phyloP scores from a whole-genome alignment of 2,888 invertebrate species.

The Julus scandinavius region DNA sequence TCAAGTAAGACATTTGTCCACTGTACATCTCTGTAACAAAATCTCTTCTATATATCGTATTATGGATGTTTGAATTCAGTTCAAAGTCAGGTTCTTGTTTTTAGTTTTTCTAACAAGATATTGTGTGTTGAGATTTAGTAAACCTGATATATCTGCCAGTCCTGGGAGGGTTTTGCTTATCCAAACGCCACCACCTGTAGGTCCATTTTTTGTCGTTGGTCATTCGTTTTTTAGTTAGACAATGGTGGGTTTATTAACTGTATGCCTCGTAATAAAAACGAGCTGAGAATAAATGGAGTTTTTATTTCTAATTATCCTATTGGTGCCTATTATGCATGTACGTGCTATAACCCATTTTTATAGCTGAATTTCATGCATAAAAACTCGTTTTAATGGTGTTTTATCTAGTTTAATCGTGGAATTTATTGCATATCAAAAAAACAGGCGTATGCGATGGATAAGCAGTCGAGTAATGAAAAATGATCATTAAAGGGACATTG shows the following conservation, averaged over 20 bases:
- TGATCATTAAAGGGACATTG: not conserved
- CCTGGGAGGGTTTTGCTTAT: not conserved
- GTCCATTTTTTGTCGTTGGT: not conserved
- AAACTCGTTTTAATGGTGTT: constrained; percentile 8
- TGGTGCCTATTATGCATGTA: not conserved
- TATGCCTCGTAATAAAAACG: not conserved
- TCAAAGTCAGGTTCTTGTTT: not conserved
- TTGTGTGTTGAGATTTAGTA: not conserved
- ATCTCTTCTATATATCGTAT: not conserved
- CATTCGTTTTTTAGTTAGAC: not conserved
- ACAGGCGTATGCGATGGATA: not conserved
- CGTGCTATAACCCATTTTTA: not conserved
- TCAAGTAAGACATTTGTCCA: constrained; percentile 4
- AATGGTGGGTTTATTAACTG: constrained; percentile 11
- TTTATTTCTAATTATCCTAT: constrained; percentile 4
- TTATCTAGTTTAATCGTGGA: constrained; percentile 5
- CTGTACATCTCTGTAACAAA: not conserved
- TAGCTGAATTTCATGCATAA: constrained; percentile 8
- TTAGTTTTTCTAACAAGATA: not conserved
- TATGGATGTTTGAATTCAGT: constrained; percentile 1
- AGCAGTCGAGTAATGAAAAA: not conserved
- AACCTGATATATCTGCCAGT: not conserved
- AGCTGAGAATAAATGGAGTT: not conserved
- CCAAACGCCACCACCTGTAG: not conserved
- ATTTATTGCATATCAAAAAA: constrained; percentile 23